These are phyloP conservation scores for Enteromius unitaeniatus DNA, from an alignment of 2,797 vertebrate species.

Conservation along the genomic window DNA sequence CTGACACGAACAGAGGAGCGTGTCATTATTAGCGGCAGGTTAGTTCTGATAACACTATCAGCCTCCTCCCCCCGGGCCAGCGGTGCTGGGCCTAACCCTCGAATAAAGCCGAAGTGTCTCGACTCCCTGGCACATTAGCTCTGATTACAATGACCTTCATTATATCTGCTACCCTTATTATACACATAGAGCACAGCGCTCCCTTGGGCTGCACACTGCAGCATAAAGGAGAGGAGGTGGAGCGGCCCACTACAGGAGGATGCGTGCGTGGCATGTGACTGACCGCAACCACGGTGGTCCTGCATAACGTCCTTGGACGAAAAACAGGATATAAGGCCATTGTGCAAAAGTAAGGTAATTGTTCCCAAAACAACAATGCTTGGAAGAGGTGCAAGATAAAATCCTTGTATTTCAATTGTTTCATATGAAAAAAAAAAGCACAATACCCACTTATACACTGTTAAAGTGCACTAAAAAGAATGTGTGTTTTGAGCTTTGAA, in stretches of 20 bases:
- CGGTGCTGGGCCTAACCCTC: slow-evolving; percentile 76
- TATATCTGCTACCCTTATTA: slow-evolving; percentile 85
- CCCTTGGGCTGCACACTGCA: slow-evolving; percentile 74
- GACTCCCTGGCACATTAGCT: slow-evolving; percentile 83
- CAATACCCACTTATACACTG: background rate
- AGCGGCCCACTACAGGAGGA: slow-evolving; percentile 62
- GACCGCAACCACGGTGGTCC: slow-evolving; percentile 26
- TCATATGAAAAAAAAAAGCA: background rate
- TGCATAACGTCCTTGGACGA: slow-evolving; percentile 22
- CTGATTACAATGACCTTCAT: slow-evolving; percentile 87
- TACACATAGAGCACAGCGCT: slow-evolving; percentile 74
- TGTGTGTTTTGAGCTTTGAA: background rate
- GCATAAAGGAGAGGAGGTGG: slow-evolving; percentile 69
- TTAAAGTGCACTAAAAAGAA: slow-evolving; percentile 3
- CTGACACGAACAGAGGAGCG: slow-evolving; percentile 76
- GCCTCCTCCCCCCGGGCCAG: slow-evolving; percentile 76
- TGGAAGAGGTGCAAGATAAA: slow-evolving; percentile 18
- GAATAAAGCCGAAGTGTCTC: slow-evolving; percentile 80
- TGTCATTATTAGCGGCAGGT: slow-evolving; percentile 84
- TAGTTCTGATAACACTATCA: slow-evolving; percentile 84
- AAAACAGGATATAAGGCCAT: slow-evolving; percentile 43
- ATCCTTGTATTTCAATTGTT: slow-evolving; percentile 5
- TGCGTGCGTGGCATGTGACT: slow-evolving; percentile 46
- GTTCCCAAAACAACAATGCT: slow-evolving; percentile 26
- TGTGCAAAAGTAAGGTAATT: slow-evolving; percentile 24